A percentile compares a stretch with the other conserved stretches of the same genome.
Conservation (phyloP, 1,140 invertebrate species). For the Phortica variegata region DNA sequence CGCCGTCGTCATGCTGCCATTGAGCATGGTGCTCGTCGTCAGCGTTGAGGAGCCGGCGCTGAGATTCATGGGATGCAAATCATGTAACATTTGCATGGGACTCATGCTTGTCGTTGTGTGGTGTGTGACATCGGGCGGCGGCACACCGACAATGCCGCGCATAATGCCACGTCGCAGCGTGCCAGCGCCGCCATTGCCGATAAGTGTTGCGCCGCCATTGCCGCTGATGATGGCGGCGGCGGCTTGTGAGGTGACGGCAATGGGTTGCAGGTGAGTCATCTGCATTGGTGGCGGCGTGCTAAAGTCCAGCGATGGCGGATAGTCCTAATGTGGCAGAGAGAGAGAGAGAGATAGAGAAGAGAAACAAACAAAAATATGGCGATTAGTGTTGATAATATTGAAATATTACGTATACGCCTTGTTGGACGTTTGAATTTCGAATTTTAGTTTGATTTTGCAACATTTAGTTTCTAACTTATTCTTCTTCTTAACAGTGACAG, state of each 20-base stretch:
- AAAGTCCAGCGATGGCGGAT: conserved; percentile 48
- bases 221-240: conserved; percentile 23
- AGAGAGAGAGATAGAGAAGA: background rate
- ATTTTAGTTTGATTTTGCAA: too few species aligned
- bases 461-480: too few species aligned
- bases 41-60: conserved; percentile 37
- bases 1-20: conserved; percentile 49
- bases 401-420: too few species aligned
- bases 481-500: too few species aligned
- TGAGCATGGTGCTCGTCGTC: conserved; percentile 46
- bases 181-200: conserved; percentile 34
- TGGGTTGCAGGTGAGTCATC: conserved; percentile 44
- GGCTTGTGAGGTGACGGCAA: conserved; percentile 47
- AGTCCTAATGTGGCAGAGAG: conserved; percentile 40
- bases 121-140: conserved; percentile 53
- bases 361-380: conserved; percentile 12
- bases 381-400: too few species aligned
- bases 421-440: too few species aligned
- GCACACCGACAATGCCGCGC: conserved; percentile 44
- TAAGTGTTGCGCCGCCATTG: conserved; percentile 28
- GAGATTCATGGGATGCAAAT: conserved; percentile 50
- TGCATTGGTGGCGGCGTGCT: conserved; percentile 39
- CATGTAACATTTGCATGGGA: conserved; percentile 42
- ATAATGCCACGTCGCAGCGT: conserved; percentile 49
- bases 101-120: conserved; percentile 35